phyloP scores from a whole-genome alignment of 2,113 vertebrate species.

The Pseudorasbora parva region DNA sequence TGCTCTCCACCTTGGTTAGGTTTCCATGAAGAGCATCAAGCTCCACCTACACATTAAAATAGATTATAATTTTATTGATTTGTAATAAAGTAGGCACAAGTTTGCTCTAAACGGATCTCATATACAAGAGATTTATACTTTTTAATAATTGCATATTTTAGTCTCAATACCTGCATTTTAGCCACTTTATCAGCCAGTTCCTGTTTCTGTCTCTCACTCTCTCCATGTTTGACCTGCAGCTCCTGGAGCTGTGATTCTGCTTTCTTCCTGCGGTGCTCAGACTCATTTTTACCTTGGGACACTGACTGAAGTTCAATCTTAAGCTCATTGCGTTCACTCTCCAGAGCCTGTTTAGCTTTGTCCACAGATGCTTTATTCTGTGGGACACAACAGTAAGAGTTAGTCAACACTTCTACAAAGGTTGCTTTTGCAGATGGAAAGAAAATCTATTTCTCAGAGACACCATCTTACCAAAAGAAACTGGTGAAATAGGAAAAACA shows the following conservation, averaged over 20 bases:
- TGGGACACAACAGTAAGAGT: not conserved
- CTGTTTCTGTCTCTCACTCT: conserved; percentile 83
- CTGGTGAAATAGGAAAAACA: not conserved
- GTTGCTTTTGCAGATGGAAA: not conserved
- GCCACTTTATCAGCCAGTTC: conserved; percentile 83
- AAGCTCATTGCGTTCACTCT: conserved; percentile 88
- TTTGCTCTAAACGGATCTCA: not conserved
- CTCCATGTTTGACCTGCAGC: conserved; percentile 86
- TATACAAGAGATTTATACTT: too few species aligned
- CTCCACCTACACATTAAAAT: conserved; percentile 76
- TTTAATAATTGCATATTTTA: not conserved
- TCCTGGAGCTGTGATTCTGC: conserved; percentile 90
- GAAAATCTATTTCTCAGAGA: not conserved
- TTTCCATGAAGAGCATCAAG: conserved; percentile 84
- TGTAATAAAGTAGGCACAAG: not conserved
- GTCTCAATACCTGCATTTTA: conserved; percentile 85
- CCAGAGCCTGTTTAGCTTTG: conserved; percentile 91
- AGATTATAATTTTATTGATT: not conserved
- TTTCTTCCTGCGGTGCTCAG: conserved; percentile 93
- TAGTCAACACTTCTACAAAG: not conserved
- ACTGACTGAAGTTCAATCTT: conserved; percentile 89
- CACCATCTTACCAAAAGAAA: not conserved
- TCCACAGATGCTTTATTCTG: conserved; percentile 93
- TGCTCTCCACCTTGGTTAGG: conserved; percentile 87
- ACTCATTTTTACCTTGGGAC: conserved; percentile 85